Base-by-base conservation (phyloP, 1,140 invertebrate genomes). In the Trachymyrmex cornetzi region DNA sequence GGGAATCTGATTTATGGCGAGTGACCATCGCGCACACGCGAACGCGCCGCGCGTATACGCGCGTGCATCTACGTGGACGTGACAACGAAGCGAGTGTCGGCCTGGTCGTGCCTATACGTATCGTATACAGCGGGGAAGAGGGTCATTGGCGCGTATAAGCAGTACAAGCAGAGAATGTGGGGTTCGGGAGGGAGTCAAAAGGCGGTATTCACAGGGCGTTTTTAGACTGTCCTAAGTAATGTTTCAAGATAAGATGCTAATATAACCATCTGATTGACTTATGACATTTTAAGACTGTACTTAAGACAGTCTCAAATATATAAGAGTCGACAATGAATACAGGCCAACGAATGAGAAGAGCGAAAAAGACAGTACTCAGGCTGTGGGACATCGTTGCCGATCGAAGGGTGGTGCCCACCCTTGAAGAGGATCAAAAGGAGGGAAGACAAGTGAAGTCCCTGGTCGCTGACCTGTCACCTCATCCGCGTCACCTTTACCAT, bases 1-100 rank as follows among this genome's bases (percentile, higher is more conserved):
- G 93, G 91, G 94, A 95, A 95, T 95, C 95, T 95, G 94, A 95
- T 95, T 95, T 95, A 95, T 94, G 91, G 94, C 91, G 89, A 95
- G 92, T 94, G 94, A 93, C 92, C 93, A 92, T 90, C 89, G 91
- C 89, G 91, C 88, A 90, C 90, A 87, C 88, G 75, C 79, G 16
- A 61, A 75, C 22, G 22, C 75, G 75, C 14, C 44, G 27, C 66
- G 77, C 30, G 59, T 53, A 69, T 53, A 53, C 75, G 55, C 64
- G 81, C 38, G 38, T 57, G 30, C 14, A 61, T 61, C 48, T 71
- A 61, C 48, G 34, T 66, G 63, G 4, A 85, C 48, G 59, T 80
- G 61, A 66, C 59, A 44, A 67, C 61, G 38, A 48, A 71, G 44
- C 63, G 44, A 75, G n/a, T 59, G 53, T 67, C 50, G 48, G 34